Evolutionary conservation across 2,888 invertebrate species (phyloP), one percentile per base, ranked within the genome.

Genomic region (Heliconius aoede): DNA sequence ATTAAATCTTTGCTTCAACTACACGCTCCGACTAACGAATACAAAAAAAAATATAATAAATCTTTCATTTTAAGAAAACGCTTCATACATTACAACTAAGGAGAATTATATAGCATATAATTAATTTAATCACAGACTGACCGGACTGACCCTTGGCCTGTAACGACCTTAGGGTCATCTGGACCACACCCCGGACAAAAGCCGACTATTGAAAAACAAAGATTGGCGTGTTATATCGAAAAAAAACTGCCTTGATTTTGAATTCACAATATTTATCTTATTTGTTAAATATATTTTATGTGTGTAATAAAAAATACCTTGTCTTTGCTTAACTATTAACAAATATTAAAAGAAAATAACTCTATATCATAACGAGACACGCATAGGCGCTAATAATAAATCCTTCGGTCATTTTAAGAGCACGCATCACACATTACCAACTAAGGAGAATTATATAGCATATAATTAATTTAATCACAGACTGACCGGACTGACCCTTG

Each of bases 91-190:
- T 26, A n/a, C 46, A 61, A 72, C 65, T 76, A 77, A 76, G 60
- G 55, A 78, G 79, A 76, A 60, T 81, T 80, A 81, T 76, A 81
- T 79, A 80, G 77, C 80, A 78, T 80, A 79, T 81, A 78, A 83
- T 81, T 81, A 81, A 79, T 72, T 69, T 76, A 81, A 81, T 80
- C 75, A 78, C 73, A 73, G 26, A 73, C 78, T 79, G 80, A 79
- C 79, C 79, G 73, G 74, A 78, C 74, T 82, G 81, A 83, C 85
- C 87, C 87, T 77, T 79, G 82, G 80, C 72, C 83, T 87, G 88
- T 87, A 92, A 78, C 83, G 91, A 92, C 87, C 88, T 81, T 74
- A 82, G 89, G 94, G 93, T 94, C 92, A 92, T 89, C 90, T 91
- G 91, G 92, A 91, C 92, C 91, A 89, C 84, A 82, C 86, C 79